These are phyloP conservation scores for Vulpes ferrilata DNA, from an alignment of 2,113 vertebrate species.

Conservation along the genomic window DNA sequence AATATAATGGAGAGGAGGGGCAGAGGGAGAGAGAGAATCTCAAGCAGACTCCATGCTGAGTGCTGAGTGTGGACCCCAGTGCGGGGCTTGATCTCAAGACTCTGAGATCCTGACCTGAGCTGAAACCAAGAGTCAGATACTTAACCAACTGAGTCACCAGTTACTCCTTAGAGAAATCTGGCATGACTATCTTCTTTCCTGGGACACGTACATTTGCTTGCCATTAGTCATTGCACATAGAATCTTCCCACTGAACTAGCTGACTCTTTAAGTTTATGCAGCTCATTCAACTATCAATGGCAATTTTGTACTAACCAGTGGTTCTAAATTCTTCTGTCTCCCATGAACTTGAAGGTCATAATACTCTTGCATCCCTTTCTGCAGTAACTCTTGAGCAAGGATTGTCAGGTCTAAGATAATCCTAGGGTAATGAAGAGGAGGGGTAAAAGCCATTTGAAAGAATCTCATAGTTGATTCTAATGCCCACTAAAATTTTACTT, in stretches of 20 bases:
- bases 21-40: background rate
- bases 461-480: background rate
- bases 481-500: background rate
- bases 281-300: background rate
- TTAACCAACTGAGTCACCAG: background rate
- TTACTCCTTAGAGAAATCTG: background rate
- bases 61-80: background rate
- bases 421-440: background rate
- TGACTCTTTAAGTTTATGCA: background rate
- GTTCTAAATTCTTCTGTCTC: background rate
- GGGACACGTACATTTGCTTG: background rate
- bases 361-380: background rate
- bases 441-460: background rate
- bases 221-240: background rate
- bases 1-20: background rate
- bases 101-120: background rate
- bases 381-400: background rate
- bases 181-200: background rate
- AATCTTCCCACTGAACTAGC: background rate
- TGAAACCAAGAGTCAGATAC: background rate
- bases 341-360: background rate
- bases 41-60: background rate
- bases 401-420: background rate
- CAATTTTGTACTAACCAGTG: background rate
- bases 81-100: background rate